Conservation (phyloP, 2,797 vertebrate species). For the Pseudochaenichthys georgianus region DNA sequence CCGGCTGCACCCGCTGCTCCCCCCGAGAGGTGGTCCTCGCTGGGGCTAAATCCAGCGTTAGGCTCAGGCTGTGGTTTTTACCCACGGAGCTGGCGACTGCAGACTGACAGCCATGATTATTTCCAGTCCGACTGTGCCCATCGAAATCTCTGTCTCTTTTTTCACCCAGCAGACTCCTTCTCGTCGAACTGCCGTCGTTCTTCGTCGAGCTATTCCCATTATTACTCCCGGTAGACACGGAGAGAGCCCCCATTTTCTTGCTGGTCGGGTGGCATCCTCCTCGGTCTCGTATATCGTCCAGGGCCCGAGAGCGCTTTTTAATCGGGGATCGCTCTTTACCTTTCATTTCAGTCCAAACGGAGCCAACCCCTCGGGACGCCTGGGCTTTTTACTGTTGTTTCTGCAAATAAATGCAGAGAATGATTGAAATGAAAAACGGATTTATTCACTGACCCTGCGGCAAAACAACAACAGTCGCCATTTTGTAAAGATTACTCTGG, state of each 20-base stretch:
- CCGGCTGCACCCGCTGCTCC: slow-evolving; percentile 81
- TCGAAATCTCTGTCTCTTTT: slow-evolving; percentile 93
- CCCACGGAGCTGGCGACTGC: slow-evolving; percentile 76
- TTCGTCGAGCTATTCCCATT: slow-evolving; percentile 86
- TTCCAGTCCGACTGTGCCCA: slow-evolving; percentile 85
- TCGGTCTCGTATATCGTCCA: slow-evolving; percentile 92
- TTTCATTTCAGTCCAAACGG: slow-evolving; percentile 88
- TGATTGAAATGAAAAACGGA: slow-evolving; percentile 44
- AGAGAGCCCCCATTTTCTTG: slow-evolving; percentile 89
- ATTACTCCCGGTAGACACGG: slow-evolving; percentile 88
- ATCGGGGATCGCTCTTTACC: slow-evolving; percentile 97
- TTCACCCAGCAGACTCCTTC: slow-evolving; percentile 85
- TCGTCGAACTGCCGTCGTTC: slow-evolving; percentile 81
- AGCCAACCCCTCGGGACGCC: slow-evolving; percentile 67
- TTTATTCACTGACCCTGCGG: slow-evolving; percentile 83
- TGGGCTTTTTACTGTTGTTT: slow-evolving; percentile 31
- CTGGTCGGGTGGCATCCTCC: slow-evolving; percentile 93
- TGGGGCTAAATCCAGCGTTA: slow-evolving; percentile 82
- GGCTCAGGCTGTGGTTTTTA: slow-evolving; percentile 85
- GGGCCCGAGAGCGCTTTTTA: slow-evolving; percentile 95
- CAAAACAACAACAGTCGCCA: slow-evolving; percentile 88
- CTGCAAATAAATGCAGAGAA: slow-evolving; percentile 50
- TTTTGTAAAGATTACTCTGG: slow-evolving; percentile 83
- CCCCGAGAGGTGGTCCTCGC: slow-evolving; percentile 78
- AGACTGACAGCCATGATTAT: slow-evolving; percentile 86